A percentile compares a stretch with the other conserved stretches of the same genome.
Evolutionary conservation across 2,797 vertebrate species (phyloP).

Genomic region (Lacerta agilis): DNA sequence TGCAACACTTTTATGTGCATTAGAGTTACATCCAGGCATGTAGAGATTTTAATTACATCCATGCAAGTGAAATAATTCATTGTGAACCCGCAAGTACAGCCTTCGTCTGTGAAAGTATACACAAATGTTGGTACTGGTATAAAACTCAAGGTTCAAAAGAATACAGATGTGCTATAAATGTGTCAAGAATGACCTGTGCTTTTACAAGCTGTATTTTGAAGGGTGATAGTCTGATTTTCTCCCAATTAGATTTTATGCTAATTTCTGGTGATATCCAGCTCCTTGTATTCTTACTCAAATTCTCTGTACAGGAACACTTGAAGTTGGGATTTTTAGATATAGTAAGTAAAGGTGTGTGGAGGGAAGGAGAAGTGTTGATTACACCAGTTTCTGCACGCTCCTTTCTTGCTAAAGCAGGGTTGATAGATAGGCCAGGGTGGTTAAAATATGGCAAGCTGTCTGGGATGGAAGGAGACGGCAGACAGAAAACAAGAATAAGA

Average conservation of each 20-base stretch:
- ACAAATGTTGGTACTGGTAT: too few species aligned
- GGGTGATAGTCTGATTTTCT: too few species aligned
- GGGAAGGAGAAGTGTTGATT: neutral
- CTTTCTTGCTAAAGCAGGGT: neutral
- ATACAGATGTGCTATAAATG: too few species aligned
- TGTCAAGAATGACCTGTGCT: too few species aligned
- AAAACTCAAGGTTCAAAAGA: too few species aligned
- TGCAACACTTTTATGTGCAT: too few species aligned
- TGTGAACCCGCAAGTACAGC: too few species aligned
- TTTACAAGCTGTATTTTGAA: too few species aligned
- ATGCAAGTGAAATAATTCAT: too few species aligned
- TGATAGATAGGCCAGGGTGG: neutral
- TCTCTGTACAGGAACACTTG: neutral
- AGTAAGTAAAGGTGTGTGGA: neutral
- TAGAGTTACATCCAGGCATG: too few species aligned
- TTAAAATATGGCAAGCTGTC: neutral
- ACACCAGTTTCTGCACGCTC: neutral
- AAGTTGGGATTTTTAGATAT: neutral
- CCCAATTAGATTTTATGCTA: neutral
- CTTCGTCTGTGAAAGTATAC: too few species aligned
- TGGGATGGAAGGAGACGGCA: neutral
- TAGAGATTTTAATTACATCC: too few species aligned
- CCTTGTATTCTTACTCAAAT: neutral
- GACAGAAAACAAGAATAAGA: neutral
- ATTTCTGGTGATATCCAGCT: neutral